These are phyloP conservation scores for Ecliptopera silaceata DNA, from an alignment of 2,888 invertebrate species.

Conservation along the genomic window DNA sequence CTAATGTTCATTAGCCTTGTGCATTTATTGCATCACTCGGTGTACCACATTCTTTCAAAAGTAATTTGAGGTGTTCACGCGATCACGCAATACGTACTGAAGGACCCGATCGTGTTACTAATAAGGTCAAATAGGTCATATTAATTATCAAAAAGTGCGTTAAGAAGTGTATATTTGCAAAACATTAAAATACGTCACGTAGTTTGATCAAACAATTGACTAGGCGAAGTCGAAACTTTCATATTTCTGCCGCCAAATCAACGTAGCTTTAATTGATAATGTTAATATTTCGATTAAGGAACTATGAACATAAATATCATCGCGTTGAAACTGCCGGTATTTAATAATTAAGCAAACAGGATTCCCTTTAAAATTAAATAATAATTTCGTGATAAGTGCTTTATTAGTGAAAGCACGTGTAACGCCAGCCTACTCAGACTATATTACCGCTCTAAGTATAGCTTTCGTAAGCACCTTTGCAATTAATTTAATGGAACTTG, in stretches of 20 bases:
- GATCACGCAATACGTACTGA: slow-evolving; percentile 18
- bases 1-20: slow-evolving; percentile 30
- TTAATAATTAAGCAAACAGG: slow-evolving; percentile 27
- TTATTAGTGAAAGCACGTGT: slow-evolving; percentile 29
- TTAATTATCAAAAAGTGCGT: too few species aligned
- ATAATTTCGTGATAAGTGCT: slow-evolving; percentile 17
- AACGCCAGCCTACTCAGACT: slow-evolving; percentile 24
- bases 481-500: slow-evolving; percentile 30
- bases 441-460: slow-evolving; percentile 27
- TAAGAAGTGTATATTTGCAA: too few species aligned
- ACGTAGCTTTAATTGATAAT: neutral
- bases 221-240: too few species aligned
- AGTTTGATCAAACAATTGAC: too few species aligned
- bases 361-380: slow-evolving; percentile 17
- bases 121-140: slow-evolving; percentile 6
- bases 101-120: neutral
- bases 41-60: slow-evolving; percentile 18
- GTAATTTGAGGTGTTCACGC: slow-evolving; percentile 25
- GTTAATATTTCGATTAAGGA: neutral
- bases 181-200: too few species aligned
- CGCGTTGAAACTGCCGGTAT: slow-evolving; percentile 1
- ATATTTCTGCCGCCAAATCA: too few species aligned
- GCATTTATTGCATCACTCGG: slow-evolving; percentile 29
- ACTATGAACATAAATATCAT: neutral
- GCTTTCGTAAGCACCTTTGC: slow-evolving; percentile 22